A percentile compares a stretch with the other conserved stretches of the same genome.
Conservation (phyloP, 1,140 invertebrate genomes). For the Apis dorsata region DNA sequence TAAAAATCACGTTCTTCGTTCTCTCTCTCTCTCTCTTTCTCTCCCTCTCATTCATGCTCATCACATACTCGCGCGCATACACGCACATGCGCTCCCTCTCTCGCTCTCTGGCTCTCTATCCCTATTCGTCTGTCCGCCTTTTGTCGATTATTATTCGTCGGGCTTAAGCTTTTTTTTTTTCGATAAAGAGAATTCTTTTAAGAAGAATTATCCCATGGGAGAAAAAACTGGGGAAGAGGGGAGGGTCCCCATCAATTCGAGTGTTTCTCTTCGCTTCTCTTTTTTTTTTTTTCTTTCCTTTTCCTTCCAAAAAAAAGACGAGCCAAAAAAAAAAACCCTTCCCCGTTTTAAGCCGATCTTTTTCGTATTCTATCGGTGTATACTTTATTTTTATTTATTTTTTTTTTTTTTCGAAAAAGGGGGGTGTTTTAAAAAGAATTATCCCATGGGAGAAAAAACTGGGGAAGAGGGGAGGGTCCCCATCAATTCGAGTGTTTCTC, state of each 20-base stretch:
- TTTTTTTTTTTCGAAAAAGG: slow-evolving; percentile 21
- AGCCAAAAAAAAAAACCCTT: too few relatives aligned
- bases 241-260: slow-evolving; percentile 12
- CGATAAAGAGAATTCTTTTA: slow-evolving; percentile 50
- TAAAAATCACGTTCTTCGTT: slow-evolving; percentile 12
- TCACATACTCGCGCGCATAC: too few relatives aligned
- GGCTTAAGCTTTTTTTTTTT: slow-evolving; percentile 18
- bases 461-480: slow-evolving; percentile 32
- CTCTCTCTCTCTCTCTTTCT: background rate
- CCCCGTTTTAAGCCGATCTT: too few relatives aligned
- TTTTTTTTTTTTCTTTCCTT: background rate
- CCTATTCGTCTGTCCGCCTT: background rate
- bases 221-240: slow-evolving; percentile 43
- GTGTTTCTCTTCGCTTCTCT: background rate
- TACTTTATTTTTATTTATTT: too few relatives aligned
- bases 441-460: slow-evolving; percentile 59
- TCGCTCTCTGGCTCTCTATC: background rate
- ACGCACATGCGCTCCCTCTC: too few relatives aligned
- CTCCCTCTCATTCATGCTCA: too few relatives aligned
- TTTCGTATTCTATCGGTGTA: background rate
- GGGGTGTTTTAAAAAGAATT: slow-evolving; percentile 55
- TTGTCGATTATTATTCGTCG: slow-evolving; percentile 5
- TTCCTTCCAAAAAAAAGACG: background rate
- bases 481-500: slow-evolving; percentile 10
- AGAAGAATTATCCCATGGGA: slow-evolving; percentile 61